Conservation (phyloP, 92 coral and sea anemone genomes). For the Parazoanthus swiftii region DNA sequence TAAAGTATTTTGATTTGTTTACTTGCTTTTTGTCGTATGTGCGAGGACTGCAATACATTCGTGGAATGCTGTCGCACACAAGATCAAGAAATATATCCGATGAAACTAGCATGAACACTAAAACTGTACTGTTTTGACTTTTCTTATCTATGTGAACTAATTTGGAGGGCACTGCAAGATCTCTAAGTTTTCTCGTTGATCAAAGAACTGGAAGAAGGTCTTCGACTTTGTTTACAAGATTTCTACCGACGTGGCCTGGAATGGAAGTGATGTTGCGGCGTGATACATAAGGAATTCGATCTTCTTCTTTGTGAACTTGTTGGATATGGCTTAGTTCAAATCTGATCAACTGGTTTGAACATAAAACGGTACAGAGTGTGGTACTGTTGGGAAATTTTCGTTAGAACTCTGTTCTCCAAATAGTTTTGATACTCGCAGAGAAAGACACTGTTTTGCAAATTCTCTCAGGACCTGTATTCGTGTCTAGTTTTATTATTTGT, state of each 20-base stretch:
- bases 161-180: not conserved
- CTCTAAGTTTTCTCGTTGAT: not conserved
- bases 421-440: not conserved
- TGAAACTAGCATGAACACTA: not conserved
- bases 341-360: no score
- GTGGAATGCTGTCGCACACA: not conserved
- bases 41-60: not conserved
- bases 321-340: no score
- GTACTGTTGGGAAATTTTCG: not conserved
- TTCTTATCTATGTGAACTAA: not conserved
- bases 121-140: not conserved
- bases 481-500: not conserved
- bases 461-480: not conserved
- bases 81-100: not conserved
- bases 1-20: conserved; percentile 9
- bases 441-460: not conserved
- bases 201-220: not conserved
- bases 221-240: conserved; percentile 2
- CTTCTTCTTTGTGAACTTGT: no score
- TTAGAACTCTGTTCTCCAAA: not conserved
- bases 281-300: no score
- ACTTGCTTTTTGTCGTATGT: conserved; percentile 15
- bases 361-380: no score
- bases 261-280: not conserved
- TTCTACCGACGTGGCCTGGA: not conserved